phyloP scores from a whole-genome alignment of 2,888 invertebrate species.

The Apamea epomidion region DNA sequence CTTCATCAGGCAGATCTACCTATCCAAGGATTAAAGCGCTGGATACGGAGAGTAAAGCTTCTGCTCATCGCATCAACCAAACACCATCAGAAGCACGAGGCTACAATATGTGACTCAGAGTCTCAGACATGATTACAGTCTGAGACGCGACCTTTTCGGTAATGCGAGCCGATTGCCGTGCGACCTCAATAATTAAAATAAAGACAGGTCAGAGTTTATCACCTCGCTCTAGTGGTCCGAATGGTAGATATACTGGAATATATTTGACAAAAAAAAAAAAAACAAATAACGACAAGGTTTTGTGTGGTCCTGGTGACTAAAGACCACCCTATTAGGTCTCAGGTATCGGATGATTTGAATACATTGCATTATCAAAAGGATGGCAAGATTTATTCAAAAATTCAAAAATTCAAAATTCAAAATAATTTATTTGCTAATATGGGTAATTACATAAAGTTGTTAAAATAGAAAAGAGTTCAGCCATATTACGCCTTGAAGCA shows the following conservation, averaged over 20 bases:
- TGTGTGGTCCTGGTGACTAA: background rate
- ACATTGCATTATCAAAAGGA: background rate
- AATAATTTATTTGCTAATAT: no score
- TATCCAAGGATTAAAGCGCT: background rate
- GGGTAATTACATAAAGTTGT: no score
- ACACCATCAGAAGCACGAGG: constrained; percentile 55
- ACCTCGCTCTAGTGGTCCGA: constrained; percentile 41
- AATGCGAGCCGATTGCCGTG: constrained; percentile 63
- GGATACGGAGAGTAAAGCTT: background rate
- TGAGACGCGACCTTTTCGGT: constrained; percentile 72
- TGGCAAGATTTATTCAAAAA: background rate
- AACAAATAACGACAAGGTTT: background rate
- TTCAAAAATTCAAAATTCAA: no score
- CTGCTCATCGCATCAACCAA: constrained; percentile 27
- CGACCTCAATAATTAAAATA: constrained; percentile 62
- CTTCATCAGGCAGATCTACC: background rate
- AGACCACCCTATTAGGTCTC: background rate
- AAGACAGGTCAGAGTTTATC: constrained; percentile 57
- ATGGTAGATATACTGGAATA: background rate
- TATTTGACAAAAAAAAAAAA: background rate
- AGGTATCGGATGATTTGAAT: background rate
- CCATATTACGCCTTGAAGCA: no score
- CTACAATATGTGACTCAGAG: constrained; percentile 73
- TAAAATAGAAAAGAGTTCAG: no score
- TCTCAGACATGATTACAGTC: constrained; percentile 73